A percentile compares a stretch with the other conserved stretches of the same genome.
Conservation (phyloP, 1,140 invertebrate species). For the Pseudomyrmex flavicornis region DNA sequence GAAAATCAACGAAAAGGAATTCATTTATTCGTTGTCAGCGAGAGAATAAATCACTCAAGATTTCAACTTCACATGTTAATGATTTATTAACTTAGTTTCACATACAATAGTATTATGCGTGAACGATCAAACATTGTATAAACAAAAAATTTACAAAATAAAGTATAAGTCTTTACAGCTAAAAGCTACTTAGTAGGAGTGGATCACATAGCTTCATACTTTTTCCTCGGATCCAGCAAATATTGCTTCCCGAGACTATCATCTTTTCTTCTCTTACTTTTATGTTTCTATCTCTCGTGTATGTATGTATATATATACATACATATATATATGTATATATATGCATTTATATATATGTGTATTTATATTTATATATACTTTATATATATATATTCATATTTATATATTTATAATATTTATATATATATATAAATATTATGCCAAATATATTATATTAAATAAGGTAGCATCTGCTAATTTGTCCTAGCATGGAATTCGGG, state of each 20-base stretch:
- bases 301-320: slow-evolving; percentile 73
- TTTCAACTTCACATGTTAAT: slow-evolving; percentile 85
- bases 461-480: slow-evolving; percentile 83
- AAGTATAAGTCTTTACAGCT: slow-evolving; percentile 86
- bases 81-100: slow-evolving; percentile 86
- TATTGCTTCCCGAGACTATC: slow-evolving; percentile 76
- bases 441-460: slow-evolving; percentile 81
- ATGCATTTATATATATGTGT: slow-evolving; percentile 78
- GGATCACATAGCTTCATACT: slow-evolving; percentile 85
- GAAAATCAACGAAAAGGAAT: background rate
- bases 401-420: slow-evolving; percentile 63
- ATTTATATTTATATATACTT: slow-evolving; percentile 66
- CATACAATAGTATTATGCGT: slow-evolving; percentile 86
- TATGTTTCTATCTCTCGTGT: slow-evolving; percentile 76
- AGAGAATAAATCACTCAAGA: slow-evolving; percentile 39
- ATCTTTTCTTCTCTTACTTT: slow-evolving; percentile 76
- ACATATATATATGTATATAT: slow-evolving; percentile 71
- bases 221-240: slow-evolving; percentile 77
- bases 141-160: slow-evolving; percentile 86
- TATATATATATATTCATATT: slow-evolving; percentile 63
- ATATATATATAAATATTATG: slow-evolving; percentile 83
- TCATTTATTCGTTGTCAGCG: background rate
- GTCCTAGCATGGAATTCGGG: slow-evolving; percentile 75
- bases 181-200: slow-evolving; percentile 85
- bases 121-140: slow-evolving; percentile 86